phyloP scores from a whole-genome alignment of 2,797 vertebrate species.

The Ctenopoma kingsleyae region DNA sequence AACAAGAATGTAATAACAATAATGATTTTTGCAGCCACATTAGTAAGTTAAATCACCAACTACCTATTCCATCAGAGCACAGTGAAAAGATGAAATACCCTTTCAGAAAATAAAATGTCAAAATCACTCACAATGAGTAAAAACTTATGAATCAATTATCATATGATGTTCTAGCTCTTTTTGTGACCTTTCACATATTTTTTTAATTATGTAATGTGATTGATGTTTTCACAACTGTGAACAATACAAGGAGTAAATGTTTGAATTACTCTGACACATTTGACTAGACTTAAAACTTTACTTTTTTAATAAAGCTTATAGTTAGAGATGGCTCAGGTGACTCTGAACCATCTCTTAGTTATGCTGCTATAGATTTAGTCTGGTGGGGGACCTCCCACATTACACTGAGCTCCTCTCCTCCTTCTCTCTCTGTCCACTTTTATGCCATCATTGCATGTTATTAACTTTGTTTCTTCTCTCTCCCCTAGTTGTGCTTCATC shows the following conservation, averaged over 20 bases:
- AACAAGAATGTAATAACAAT: conserved; percentile 30
- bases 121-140: conserved; percentile 51
- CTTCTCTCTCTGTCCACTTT: no score
- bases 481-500: no score
- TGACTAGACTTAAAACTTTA: no score
- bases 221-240: conserved; percentile 21
- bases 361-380: no score
- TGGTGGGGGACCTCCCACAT: no score
- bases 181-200: conserved; percentile 32
- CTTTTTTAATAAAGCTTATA: no score
- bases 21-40: conserved; percentile 34
- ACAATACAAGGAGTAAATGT: background rate
- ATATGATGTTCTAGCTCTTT: conserved; percentile 17
- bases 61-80: conserved; percentile 30
- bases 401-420: no score
- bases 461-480: no score
- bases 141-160: conserved; percentile 46
- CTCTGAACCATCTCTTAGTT: no score
- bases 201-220: conserved; percentile 12
- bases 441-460: no score
- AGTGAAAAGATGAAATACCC: conserved; percentile 42
- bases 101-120: conserved; percentile 62
- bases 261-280: background rate
- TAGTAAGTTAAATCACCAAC: conserved; percentile 19
- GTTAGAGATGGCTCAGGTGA: no score